Base-by-base conservation (phyloP, 2,888 invertebrate genomes). In the Mermis nigrescens region DNA sequence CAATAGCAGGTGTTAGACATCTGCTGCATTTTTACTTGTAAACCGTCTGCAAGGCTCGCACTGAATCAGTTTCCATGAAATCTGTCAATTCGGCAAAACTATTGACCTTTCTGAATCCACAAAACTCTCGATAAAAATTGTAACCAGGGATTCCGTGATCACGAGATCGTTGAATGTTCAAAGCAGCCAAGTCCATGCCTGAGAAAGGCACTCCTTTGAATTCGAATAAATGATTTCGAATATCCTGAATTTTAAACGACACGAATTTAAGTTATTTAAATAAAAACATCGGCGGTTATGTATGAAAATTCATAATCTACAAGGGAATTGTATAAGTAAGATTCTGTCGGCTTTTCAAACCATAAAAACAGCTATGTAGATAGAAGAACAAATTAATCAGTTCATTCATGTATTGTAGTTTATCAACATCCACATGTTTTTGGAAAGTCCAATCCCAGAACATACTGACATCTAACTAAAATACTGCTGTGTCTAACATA, bases 161-260 rank as follows among this genome's bases (percentile, higher is more conserved):
- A 31, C 89, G 79, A 0, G 86, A 89, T 57, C 84, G 76, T 72
- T 89, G 88, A 22, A 92, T 79, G 69, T 92, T 92, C 26, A 92
- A 77, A 0, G 91, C 84, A n/a, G 90, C 82, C 57, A 92, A 77
- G 76, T 92, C 92, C 61, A 92, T 79, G 7, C 92, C 92, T 0
- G 90, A 90, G 75, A 89, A 89, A 0, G 89, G 88, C 64, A 86
- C 83, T 63, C 82, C 82, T 22, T 83, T 80, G 70, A 89, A 85
- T 74, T 92, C 91, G 72, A 92, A 92, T 59, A 92, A 77, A 75
- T 92, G 92, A 75, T 92, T 69, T 1, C 72, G 61, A 3, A 71
- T 67, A 0, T 70, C 69, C 62, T 61, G 32, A n/a, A 12, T 38
- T 38, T 38, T 38, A 19, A 12, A 12, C 12, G 38, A 38, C n/a